Evolutionary conservation across 2,888 invertebrate species (phyloP), one percentile per base, ranked within the genome.

Genomic region (Hetaerina titia): DNA sequence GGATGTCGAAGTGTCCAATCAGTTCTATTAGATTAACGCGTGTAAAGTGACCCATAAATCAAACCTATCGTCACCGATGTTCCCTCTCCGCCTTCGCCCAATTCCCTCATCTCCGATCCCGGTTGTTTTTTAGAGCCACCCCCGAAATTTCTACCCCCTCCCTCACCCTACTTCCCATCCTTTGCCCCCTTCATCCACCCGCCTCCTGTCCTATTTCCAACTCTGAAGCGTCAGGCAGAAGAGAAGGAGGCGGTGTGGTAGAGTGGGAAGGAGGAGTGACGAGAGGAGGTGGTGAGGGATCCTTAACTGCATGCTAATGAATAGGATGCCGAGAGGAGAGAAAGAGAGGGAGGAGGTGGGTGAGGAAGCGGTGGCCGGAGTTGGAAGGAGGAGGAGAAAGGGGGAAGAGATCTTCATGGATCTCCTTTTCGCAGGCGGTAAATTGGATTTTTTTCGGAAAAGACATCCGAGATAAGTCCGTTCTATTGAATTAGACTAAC

Each of bases 301-400:
- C 69, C 92, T 92, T 92, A 92, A 92, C 92, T 92, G 92, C 92
- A 92, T 92, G 92, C 92, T 92, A 92, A 92, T 92, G 92, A 92
- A 92, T 92, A 92, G 69, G 92, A 64, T 11, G 92, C 56, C 31
- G 63, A 17, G 25, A 45, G 90, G n/a, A 89, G 58, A 57, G 89
- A 89, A 57, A 88, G 56, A 56, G 56, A 88, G 19, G 15, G 56
- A 56, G 45, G 69, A 4, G 5, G 1, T n/a, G 69, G n/a, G n/a
- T 22, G 69, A n/a, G 31, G 81, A 13, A n/a, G 31, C 2, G 81
- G 11, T 0, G 31, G 31, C 2, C 13, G 22, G 22, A 22, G 81
- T 25, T 22, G 19, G 19, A 6, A 13, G 88, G 45, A 13, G 22
- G 31, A 15, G 17, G 88, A 8, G 13, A 69, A n/a, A 69, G 69